Evolutionary conservation across 1,140 invertebrate genomes (phyloP), one percentile per base, ranked within the genome.

Genomic region (Ceratosolen solmsi): DNA sequence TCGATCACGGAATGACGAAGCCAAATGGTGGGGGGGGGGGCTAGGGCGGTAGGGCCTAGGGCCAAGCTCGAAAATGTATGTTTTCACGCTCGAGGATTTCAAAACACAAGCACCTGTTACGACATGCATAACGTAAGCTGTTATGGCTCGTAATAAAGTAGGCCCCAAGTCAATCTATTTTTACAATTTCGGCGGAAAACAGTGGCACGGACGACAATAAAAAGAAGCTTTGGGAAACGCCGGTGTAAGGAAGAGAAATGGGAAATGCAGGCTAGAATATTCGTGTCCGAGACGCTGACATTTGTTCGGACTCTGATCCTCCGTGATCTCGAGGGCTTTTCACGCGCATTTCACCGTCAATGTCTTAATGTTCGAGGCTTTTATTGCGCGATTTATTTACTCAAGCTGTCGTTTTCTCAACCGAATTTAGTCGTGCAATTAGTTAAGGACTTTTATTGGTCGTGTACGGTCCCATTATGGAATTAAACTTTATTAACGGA

Each of bases 171-270:
- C 60, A 68, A 77, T 51, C 20, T 77, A 68, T 51, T 78, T 70
- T 65, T 68, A 51, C 76, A 49, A 77, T 65, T 60, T 58, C 36
- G 17, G 36, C 2, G 60, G 58, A 49, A 63, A 65, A 65, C 60
- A 36, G 46, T 65, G 58, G 25, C n/a, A 3, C 71, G 25, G 49
- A 13, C 33, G 46, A 33, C 38, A 70, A 78, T 54, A 68, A 68
- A 77, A 41, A 30, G 58, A 51, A 51, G 15, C 51, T 72, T 51
- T 27, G 72, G 15, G 41, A 36, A n/a, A 25, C 25, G 46, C 33
- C 27, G 2, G 3, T 51, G 3, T 1, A 27, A 46, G 0, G n/a
- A 27, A 49, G 22, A 72, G 1, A 38, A 51, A 9, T 8, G 1
- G 2, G n/a, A 20, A 41, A 60, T 58, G 33, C 25, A 1, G 30